Percentiles rank a stretch among this genome's conserved stretches.
phyloP scores from a whole-genome alignment of 2,888 invertebrate species.

The Pristionchus maxplancki region DNA sequence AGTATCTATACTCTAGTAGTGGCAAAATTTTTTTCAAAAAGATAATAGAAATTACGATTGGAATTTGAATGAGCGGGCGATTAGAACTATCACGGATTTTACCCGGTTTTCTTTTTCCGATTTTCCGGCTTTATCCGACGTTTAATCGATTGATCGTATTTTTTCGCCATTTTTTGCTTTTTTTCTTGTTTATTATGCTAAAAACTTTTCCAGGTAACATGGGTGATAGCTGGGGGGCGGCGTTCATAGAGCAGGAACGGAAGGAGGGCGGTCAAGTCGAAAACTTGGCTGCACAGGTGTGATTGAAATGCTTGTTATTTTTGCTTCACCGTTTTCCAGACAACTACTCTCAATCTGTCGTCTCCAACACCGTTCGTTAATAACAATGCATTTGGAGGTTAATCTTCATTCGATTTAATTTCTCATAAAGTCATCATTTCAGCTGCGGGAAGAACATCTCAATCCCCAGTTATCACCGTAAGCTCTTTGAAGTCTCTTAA shows the following conservation, averaged over 20 bases:
- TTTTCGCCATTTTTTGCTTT: background rate
- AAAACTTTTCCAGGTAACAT: background rate
- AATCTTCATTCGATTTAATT: background rate
- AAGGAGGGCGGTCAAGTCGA: background rate
- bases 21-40: too few species aligned
- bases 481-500: background rate
- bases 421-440: background rate
- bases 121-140: too few species aligned
- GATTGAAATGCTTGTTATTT: background rate
- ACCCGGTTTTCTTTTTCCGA: too few species aligned
- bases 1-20: too few species aligned
- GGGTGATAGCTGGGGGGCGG: slow-evolving; percentile 47
- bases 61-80: too few species aligned
- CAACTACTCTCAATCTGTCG: background rate
- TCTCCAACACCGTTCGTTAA: slow-evolving; percentile 26
- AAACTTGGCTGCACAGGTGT: background rate
- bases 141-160: too few species aligned
- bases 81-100: too few species aligned
- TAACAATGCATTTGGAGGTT: slow-evolving; percentile 48
- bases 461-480: slow-evolving; percentile 3
- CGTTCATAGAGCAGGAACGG: slow-evolving; percentile 26
- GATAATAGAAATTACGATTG: too few species aligned
- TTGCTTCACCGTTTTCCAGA: background rate
- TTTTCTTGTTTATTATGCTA: background rate
- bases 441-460: background rate